Evolutionary conservation across 2,113 vertebrate genomes (phyloP), one percentile per base, ranked within the genome.

Genomic region (Nannobrachium achirus): DNA sequence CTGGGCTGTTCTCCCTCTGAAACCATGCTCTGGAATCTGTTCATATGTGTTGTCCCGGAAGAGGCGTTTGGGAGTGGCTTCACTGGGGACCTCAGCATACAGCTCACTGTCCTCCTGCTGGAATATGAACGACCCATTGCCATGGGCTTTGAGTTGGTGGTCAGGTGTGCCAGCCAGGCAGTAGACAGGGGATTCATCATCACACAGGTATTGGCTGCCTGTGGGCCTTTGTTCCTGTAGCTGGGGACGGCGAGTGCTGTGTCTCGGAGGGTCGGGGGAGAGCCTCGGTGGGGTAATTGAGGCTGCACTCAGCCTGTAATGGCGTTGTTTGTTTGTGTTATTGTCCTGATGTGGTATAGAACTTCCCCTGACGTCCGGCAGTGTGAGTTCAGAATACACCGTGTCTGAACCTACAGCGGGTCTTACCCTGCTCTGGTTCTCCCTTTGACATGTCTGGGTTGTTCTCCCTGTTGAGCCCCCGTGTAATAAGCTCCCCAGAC

Each of bases 31-130:
- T 0, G 87, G 81, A 33, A 91, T 80, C n/a, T 40, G 73, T 73
- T 92, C 84, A 0, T 91, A 92, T 1, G 84, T 90, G 25, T 84
- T 73, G 62, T 88, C 86, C 0, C 18, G n/a, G 6, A 52, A 16
- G 7, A 45, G 39, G 58, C 1, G 2, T 41, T 33, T 63, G 4
- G 15, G 1, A 3, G 25, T 7, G 3, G 51, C 45, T 60, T 84
- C 63, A 1, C 1, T 18, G 0, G 88, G 55, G 10, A 93, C 79
- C 67, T 92, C 82, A 1, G 91, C 89, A 0, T 93, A 93, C 33
- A 77, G 48, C 2, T 62, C 58, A 2, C 89, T 71, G 2, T 9
- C 38, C 2, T 44, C 41, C 19, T 66, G 46, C 57, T 65, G 15
- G 13, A 19, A 16, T 5, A 55, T 16, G 8, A 4, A 19, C 2